A percentile compares a stretch with the other conserved stretches of the same genome.
phyloP scores from a whole-genome alignment of 2,113 vertebrate genomes.

The Tetrao urogallus region DNA sequence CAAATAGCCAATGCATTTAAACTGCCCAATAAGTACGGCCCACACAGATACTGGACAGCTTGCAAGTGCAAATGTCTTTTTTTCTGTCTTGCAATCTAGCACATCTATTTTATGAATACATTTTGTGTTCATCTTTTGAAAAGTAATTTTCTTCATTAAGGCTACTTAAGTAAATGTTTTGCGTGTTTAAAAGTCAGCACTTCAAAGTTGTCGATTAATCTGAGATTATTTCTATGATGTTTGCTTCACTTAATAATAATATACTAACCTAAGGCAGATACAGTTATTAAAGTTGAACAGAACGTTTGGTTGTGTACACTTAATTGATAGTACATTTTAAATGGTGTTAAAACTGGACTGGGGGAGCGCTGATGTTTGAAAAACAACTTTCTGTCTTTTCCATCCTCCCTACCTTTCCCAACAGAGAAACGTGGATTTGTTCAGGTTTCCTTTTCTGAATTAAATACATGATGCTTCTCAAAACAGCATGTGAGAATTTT shows the following conservation, averaged over 20 bases:
- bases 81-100: not conserved
- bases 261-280: not conserved
- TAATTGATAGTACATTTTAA: not conserved
- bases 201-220: not conserved
- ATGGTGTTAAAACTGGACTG: not conserved
- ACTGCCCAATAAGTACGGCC: not conserved
- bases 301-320: not conserved
- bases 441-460: not conserved
- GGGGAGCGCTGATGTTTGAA: not conserved
- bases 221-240: not conserved
- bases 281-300: not conserved
- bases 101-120: not conserved
- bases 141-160: not conserved
- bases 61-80: not conserved
- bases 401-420: not conserved
- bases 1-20: slow-evolving; percentile 15
- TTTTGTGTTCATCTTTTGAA: not conserved
- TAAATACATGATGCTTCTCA: fast-evolving
- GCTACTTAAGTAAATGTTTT: not conserved
- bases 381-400: not conserved
- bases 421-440: not conserved
- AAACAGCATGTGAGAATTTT: fast-evolving
- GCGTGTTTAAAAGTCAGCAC: not conserved
- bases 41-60: not conserved
- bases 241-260: not conserved